A percentile compares a stretch with the other conserved stretches of the same genome.
Evolutionary conservation across 2,797 vertebrate genomes (phyloP).

Genomic region (Menidia menidia): DNA sequence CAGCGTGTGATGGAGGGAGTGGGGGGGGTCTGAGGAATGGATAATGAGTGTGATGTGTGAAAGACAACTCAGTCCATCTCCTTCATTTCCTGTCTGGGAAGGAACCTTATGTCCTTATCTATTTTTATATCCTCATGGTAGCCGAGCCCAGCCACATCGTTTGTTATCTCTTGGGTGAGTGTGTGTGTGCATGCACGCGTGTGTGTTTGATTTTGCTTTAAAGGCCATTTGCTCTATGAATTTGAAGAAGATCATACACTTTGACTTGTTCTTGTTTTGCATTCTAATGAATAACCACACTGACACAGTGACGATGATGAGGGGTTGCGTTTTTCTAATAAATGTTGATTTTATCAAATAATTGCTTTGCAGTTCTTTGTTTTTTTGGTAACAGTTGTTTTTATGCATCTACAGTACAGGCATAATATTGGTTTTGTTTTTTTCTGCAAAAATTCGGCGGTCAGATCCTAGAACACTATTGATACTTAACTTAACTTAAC

Average conservation of each 20-base stretch:
- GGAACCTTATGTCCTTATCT: constrained; percentile 70
- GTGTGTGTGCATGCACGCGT: background rate
- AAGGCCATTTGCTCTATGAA: constrained; percentile 20
- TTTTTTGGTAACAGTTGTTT: background rate
- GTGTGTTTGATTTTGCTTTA: constrained; percentile 16
- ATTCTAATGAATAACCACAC: constrained; percentile 30
- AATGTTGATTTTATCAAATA: constrained; percentile 59
- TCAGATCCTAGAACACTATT: background rate
- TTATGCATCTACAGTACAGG: background rate
- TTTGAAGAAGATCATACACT: constrained; percentile 19
- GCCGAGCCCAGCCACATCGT: constrained; percentile 45
- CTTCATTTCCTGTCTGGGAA: constrained; percentile 75
- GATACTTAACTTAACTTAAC: no score
- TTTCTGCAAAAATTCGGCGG: background rate
- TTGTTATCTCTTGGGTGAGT: constrained; percentile 38
- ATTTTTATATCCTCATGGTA: constrained; percentile 64
- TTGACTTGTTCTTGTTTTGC: constrained; percentile 27
- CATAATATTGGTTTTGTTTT: background rate
- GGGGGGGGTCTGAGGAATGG: constrained; percentile 40
- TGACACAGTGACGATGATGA: constrained; percentile 30
- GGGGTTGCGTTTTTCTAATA: constrained; percentile 69
- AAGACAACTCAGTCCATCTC: constrained; percentile 67
- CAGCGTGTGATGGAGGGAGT: constrained; percentile 44
- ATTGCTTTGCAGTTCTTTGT: background rate
- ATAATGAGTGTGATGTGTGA: constrained; percentile 68